phyloP scores from a whole-genome alignment of 2,888 invertebrate genomes.

The Acronicta psi region DNA sequence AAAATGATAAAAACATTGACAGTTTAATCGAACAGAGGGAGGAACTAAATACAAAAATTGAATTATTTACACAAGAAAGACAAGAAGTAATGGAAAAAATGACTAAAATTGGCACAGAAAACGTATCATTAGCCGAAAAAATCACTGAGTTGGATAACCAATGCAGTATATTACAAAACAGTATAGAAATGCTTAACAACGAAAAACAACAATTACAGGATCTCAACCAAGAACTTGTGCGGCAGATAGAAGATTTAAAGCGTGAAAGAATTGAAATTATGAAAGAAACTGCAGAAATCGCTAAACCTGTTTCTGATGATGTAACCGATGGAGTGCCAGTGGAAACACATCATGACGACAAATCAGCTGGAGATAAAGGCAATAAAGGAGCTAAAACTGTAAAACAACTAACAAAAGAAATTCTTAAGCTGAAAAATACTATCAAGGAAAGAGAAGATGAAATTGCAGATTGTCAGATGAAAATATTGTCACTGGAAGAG shows the following conservation, averaged over 20 bases:
- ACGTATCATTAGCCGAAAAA: constrained; percentile 86
- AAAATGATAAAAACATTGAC: constrained; percentile 87
- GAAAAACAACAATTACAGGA: constrained; percentile 78
- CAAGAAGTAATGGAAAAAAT: constrained; percentile 92
- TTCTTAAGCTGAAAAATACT: constrained; percentile 83
- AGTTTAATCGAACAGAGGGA: constrained; percentile 90
- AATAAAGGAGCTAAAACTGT: constrained; percentile 79
- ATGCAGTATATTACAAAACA: constrained; percentile 82
- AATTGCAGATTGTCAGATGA: constrained; percentile 86
- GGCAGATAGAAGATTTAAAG: constrained; percentile 83
- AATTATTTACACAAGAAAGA: constrained; percentile 91
- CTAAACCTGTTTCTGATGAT: constrained; percentile 77
- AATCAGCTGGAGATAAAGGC: constrained; percentile 74
- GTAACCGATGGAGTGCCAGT: constrained; percentile 64
- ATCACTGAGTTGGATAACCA: constrained; percentile 86
- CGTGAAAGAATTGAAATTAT: constrained; percentile 79
- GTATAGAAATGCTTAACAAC: constrained; percentile 80
- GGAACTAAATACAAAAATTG: constrained; percentile 91
- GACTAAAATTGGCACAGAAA: constrained; percentile 90
- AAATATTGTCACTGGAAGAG: constrained; percentile 85
- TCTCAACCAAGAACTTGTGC: constrained; percentile 74
- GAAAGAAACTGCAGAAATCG: constrained; percentile 78
- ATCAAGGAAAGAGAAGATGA: constrained; percentile 87
- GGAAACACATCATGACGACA: constrained; percentile 79
- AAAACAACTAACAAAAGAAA: constrained; percentile 87